These are phyloP conservation scores for Stegodyphus mimosarum DNA, from an alignment of 1,140 invertebrate species.

Conservation along the genomic window DNA sequence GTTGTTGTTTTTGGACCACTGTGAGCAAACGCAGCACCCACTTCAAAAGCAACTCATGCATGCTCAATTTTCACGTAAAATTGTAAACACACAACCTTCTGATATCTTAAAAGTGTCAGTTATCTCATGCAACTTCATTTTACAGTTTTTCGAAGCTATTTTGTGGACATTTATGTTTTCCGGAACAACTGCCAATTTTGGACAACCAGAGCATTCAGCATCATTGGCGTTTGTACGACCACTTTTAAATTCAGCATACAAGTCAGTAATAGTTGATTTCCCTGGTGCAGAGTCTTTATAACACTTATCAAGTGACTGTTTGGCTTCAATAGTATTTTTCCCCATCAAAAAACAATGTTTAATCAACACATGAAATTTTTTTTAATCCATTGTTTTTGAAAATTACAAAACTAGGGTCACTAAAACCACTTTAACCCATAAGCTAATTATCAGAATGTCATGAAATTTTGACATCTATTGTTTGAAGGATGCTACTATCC, in stretches of 20 bases:
- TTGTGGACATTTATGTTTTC: constrained; percentile 21
- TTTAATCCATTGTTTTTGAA: background rate
- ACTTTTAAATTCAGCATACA: background rate
- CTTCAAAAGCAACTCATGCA: constrained; percentile 26
- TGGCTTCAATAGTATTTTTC: constrained; percentile 18
- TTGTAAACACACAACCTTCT: constrained; percentile 12
- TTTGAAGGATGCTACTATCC: background rate
- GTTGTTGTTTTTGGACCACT: constrained; percentile 14
- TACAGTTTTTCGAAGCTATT: constrained; percentile 20
- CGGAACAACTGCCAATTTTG: constrained; percentile 23
- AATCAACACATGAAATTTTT: constrained; percentile 19
- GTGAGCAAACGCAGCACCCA: constrained; percentile 28
- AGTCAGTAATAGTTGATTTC: constrained; percentile 5
- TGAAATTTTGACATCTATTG: background rate
- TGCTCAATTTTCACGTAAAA: constrained; percentile 41
- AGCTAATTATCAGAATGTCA: background rate
- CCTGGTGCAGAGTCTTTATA: background rate
- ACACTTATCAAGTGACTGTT: constrained; percentile 5
- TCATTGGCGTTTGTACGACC: constrained; percentile 18
- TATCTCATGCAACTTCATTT: constrained; percentile 31
- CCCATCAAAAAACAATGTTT: constrained; percentile 13
- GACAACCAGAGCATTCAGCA: constrained; percentile 8
- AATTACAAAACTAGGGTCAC: background rate
- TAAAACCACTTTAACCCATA: background rate
- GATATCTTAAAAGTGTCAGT: constrained; percentile 17